Evolutionary conservation across 2,888 invertebrate genomes (phyloP).

Genomic region (Nymphalis c-album): DNA sequence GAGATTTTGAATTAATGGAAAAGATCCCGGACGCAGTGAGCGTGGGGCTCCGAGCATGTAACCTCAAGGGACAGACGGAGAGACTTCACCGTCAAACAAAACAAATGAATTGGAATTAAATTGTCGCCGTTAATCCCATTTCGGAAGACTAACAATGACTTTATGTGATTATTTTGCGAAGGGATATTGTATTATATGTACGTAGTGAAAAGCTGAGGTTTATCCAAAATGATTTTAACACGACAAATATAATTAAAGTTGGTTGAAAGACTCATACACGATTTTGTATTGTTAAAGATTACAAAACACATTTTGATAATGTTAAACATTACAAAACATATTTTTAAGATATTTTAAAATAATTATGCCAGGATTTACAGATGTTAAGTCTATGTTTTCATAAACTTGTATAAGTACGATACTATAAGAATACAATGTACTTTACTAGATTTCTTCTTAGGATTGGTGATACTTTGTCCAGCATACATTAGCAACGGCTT

Average conservation of each 20-base stretch:
- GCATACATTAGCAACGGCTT: too few relatives aligned
- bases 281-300: too few relatives aligned
- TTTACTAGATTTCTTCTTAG: too few relatives aligned
- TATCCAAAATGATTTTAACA: background rate
- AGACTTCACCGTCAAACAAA: slow-evolving; percentile 34
- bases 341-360: too few relatives aligned
- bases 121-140: slow-evolving; percentile 32
- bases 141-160: slow-evolving; percentile 17
- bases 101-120: slow-evolving; percentile 44
- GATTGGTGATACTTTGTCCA: too few relatives aligned
- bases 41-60: slow-evolving; percentile 35
- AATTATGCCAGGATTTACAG: too few relatives aligned
- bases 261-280: too few relatives aligned
- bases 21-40: slow-evolving; percentile 32
- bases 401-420: too few relatives aligned
- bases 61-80: slow-evolving; percentile 22
- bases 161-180: slow-evolving; percentile 3
- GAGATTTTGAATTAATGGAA: slow-evolving; percentile 46
- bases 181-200: background rate
- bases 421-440: too few relatives aligned
- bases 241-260: background rate
- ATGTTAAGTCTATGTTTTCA: too few relatives aligned
- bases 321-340: too few relatives aligned
- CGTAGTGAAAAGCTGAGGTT: background rate
- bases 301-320: too few relatives aligned